Evolutionary conservation across 2,888 invertebrate genomes (phyloP), one percentile per base, ranked within the genome.

Genomic region (Agrochola circellaris): DNA sequence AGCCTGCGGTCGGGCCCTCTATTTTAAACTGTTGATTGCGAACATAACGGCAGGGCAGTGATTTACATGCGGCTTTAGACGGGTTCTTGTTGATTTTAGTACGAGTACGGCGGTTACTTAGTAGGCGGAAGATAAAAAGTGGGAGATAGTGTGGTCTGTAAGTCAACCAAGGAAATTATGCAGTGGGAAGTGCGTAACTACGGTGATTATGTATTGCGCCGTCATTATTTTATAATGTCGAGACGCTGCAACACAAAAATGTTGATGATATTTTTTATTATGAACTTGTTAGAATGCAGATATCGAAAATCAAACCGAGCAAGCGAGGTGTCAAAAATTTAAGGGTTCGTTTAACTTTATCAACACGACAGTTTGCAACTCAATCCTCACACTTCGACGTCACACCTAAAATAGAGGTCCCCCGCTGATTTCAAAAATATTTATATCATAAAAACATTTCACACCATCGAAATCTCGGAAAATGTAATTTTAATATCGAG

Each of bases 21-120:
- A 91, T 93, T 94, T 93, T 90, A 92, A 95, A 93, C 92, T 92
- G 93, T 93, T 95, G 94, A 95, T 94, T 93, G 92, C 92, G 84
- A 91, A 90, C 87, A 80, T 86, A 84, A 84, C 87, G 86, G 85
- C 83, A 85, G 85, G 81, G 75, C 76, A 84, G 86, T 85, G 84
- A 89, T 90, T 89, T 89, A 89, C 88, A 89, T 81, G 88, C 68
- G 73, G 88, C 81, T 86, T 83, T 78, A 73, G 85, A 87, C 83
- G 62, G 77, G 74, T 84, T 88, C 81, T 82, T 86, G 77, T 87
- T 83, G 84, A 81, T 82, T 89, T 86, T 88, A 85, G 82, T 76
- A 77, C 78, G 72, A 83, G 78, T 68, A 72, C 77, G 66, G 83
- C 68, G 86, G 86, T 84, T 83, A 84, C 75, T 83, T 76, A 71